These are phyloP conservation scores for Lutjanus campechanus DNA, from an alignment of 2,797 vertebrate genomes.

Conservation along the genomic window DNA sequence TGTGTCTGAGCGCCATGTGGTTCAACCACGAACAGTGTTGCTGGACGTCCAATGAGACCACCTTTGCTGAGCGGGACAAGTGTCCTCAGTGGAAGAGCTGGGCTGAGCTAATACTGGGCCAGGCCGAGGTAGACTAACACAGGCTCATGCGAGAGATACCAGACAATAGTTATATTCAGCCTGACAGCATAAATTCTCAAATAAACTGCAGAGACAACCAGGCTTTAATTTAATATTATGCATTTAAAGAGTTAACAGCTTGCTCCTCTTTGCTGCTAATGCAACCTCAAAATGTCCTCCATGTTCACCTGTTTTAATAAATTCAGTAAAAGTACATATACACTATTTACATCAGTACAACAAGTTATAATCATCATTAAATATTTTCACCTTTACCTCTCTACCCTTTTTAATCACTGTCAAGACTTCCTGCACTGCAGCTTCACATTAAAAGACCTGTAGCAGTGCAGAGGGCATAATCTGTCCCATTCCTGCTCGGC, in stretches of 20 bases:
- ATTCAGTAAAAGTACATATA: background rate
- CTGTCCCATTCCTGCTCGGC: background rate
- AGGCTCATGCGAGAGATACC: background rate
- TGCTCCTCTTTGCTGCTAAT: background rate
- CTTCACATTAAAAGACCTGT: background rate
- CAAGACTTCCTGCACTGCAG: background rate
- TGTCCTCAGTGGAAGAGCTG: constrained; percentile 99
- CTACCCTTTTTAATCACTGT: no score
- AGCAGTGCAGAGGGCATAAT: background rate
- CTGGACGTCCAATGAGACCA: constrained; percentile 97
- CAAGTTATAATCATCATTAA: no score
- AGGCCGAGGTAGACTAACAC: constrained; percentile 91
- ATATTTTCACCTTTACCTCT: background rate
- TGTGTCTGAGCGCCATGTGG: constrained; percentile 97
- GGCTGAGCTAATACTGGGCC: constrained; percentile 98
- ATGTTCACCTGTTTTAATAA: background rate
- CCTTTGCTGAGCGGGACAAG: constrained; percentile 97
- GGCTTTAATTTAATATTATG: background rate
- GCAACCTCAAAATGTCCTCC: background rate
- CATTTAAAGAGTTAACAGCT: background rate
- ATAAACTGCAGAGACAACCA: background rate
- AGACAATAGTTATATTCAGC: background rate
- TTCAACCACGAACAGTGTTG: constrained; percentile 99
- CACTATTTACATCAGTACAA: background rate
- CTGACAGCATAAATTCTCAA: background rate